These are phyloP conservation scores for Eupithecia inturbata DNA, from an alignment of 2,888 invertebrate species.

Conservation along the genomic window DNA sequence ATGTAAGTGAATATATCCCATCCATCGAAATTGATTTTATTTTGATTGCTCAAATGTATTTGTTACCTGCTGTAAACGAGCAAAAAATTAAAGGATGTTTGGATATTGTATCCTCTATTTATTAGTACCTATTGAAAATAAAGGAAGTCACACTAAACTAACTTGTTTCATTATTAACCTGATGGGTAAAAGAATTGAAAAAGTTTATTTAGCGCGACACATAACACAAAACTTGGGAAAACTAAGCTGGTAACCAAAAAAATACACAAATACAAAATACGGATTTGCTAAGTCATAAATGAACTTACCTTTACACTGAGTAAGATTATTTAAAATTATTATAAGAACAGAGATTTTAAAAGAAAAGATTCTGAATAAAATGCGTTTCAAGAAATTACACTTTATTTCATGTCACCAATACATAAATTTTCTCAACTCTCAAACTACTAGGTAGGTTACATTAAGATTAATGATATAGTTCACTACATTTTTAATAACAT, in stretches of 20 bases:
- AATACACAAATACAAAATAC: neutral
- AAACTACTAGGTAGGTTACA: neutral
- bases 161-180: constrained; percentile 51
- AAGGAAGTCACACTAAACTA: constrained; percentile 71
- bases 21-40: constrained; percentile 44
- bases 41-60: constrained; percentile 72
- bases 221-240: neutral
- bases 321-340: neutral
- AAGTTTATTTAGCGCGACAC: neutral
- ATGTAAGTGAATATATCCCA: constrained; percentile 37
- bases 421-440: neutral
- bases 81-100: constrained; percentile 61
- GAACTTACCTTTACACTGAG: neutral
- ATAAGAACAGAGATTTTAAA: neutral
- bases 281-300: neutral
- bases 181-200: neutral
- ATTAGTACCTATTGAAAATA: constrained; percentile 72
- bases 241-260: neutral
- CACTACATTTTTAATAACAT: constrained; percentile 55
- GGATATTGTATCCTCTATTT: constrained; percentile 70
- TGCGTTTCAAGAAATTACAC: constrained; percentile 51
- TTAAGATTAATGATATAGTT: constrained; percentile 13
- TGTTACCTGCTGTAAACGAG: constrained; percentile 68
- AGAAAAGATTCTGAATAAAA: constrained; percentile 20
- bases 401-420: constrained; percentile 54